Percentiles rank a stretch among this genome's conserved stretches.
phyloP scores from a whole-genome alignment of 2,888 invertebrate species.

The Odontomyia ornata region DNA sequence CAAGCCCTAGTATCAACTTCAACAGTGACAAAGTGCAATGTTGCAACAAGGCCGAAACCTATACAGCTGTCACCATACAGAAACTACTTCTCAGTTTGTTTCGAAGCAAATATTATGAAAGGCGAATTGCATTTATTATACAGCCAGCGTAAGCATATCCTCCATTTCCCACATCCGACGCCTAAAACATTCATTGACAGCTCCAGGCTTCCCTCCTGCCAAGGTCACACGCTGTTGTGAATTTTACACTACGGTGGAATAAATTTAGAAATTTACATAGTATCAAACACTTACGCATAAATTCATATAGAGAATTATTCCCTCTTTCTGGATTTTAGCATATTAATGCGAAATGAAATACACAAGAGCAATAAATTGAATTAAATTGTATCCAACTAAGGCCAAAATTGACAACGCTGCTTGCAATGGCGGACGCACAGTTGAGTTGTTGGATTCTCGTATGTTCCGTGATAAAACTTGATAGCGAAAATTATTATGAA shows the following conservation, averaged over 20 bases:
- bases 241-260: conserved; percentile 21
- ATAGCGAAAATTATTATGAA: background rate
- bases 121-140: too few species aligned
- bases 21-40: background rate
- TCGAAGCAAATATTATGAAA: too few species aligned
- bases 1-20: too few species aligned
- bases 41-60: background rate
- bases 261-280: conserved; percentile 1
- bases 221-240: conserved; percentile 45
- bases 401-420: conserved; percentile 46
- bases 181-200: conserved; percentile 31
- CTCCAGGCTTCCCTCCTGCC: conserved; percentile 14
- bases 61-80: too few species aligned
- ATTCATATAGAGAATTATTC: background rate
- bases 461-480: background rate
- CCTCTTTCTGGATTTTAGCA: background rate
- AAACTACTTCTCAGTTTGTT: too few species aligned
- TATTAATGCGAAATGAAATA: background rate
- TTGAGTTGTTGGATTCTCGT: conserved; percentile 31
- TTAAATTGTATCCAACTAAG: background rate
- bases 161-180: too few species aligned
- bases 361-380: background rate
- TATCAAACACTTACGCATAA: conserved; percentile 7
- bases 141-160: too few species aligned
- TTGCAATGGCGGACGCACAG: conserved; percentile 38